These are phyloP conservation scores for Campaea margaritaria DNA, from an alignment of 2,888 invertebrate species.

Conservation along the genomic window DNA sequence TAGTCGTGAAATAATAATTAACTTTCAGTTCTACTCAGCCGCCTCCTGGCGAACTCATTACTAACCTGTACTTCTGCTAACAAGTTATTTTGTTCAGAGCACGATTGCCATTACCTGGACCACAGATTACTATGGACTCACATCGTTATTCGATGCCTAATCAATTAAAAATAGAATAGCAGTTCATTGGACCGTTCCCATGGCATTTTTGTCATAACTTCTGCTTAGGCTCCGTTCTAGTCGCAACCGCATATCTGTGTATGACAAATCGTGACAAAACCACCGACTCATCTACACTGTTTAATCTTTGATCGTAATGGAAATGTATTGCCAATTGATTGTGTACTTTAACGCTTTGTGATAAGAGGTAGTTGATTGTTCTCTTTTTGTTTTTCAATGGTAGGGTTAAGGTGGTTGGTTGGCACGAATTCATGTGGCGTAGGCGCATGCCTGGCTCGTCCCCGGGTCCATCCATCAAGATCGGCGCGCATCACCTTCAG, in stretches of 20 bases:
- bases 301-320: slow-evolving; percentile 40
- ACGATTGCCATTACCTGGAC: slow-evolving; percentile 60
- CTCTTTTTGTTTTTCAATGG: slow-evolving; percentile 32
- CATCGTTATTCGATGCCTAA: slow-evolving; percentile 53
- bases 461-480: slow-evolving; percentile 82
- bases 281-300: slow-evolving; percentile 74
- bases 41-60: slow-evolving; percentile 36
- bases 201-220: slow-evolving; percentile 79
- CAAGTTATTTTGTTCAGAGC: slow-evolving; percentile 61
- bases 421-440: slow-evolving; percentile 71
- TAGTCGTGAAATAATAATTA: slow-evolving; percentile 62
- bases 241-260: slow-evolving; percentile 77
- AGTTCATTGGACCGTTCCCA: slow-evolving; percentile 72
- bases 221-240: slow-evolving; percentile 56
- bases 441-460: slow-evolving; percentile 72
- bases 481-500: slow-evolving; percentile 80
- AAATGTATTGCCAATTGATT: slow-evolving; percentile 32
- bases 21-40: slow-evolving; percentile 49
- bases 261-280: slow-evolving; percentile 85
- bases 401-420: slow-evolving; percentile 55
- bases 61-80: slow-evolving; percentile 48
- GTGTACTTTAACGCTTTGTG: slow-evolving; percentile 48
- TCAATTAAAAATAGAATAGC: slow-evolving; percentile 56
- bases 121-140: slow-evolving; percentile 25
- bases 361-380: slow-evolving; percentile 40